Percentiles rank a stretch among this genome's conserved stretches.
Conservation (phyloP, 2,113 vertebrate species). For the Anolis sagrei region DNA sequence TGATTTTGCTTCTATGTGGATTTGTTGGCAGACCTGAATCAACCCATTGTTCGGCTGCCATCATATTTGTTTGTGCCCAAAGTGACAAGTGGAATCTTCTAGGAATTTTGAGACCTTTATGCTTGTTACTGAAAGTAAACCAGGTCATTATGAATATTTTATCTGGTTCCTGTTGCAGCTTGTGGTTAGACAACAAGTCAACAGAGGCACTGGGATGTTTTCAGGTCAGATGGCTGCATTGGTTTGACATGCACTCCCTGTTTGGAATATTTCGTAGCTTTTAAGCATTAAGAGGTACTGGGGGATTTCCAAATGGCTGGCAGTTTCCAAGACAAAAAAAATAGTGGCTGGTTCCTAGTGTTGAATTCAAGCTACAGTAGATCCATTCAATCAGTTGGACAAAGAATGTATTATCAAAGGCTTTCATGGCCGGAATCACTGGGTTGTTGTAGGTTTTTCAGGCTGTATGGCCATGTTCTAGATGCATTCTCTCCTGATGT, state of each 20-base stretch:
- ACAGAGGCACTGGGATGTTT: not conserved
- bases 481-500: no score
- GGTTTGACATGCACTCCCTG: not conserved
- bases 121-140: not conserved
- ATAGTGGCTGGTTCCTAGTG: no score
- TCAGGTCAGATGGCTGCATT: not conserved
- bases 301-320: not conserved
- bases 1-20: not conserved
- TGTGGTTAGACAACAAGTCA: not conserved
- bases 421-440: no score
- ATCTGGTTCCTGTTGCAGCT: constrained; percentile 1
- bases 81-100: not conserved
- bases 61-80: not conserved
- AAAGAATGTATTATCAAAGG: no score
- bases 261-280: not conserved
- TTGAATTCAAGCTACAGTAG: no score
- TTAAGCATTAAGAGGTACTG: not conserved
- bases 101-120: not conserved
- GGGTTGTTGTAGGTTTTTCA: no score
- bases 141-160: constrained; percentile 20
- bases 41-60: no score
- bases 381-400: no score
- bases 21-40: not conserved
- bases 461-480: no score
- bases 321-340: not conserved